These are phyloP conservation scores for Coenonympha glycerion DNA, from an alignment of 2,888 invertebrate genomes.

Conservation along the genomic window DNA sequence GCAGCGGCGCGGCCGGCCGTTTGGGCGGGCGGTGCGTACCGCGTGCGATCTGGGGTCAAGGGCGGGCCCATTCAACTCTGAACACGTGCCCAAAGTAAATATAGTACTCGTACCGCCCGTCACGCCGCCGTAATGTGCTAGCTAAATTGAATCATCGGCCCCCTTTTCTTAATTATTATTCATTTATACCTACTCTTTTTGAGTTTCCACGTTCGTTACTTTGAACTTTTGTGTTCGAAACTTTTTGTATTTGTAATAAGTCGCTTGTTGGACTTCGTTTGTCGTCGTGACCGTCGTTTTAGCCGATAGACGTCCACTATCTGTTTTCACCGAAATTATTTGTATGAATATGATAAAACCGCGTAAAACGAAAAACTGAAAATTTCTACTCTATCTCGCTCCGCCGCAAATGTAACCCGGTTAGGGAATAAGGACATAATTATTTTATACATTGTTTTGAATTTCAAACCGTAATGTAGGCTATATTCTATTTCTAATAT, in stretches of 20 bases:
- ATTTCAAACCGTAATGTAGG: too few relatives aligned
- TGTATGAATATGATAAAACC: background rate
- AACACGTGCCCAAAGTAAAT: conserved; percentile 74
- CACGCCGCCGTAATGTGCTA: conserved; percentile 48
- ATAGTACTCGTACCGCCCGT: conserved; percentile 58
- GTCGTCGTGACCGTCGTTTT: too few relatives aligned
- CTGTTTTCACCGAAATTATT: too few relatives aligned
- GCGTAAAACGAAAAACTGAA: too few relatives aligned
- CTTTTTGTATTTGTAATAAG: too few relatives aligned
- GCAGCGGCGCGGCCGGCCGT: conserved; percentile 64
- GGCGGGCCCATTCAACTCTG: conserved; percentile 69
- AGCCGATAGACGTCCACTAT: too few relatives aligned
- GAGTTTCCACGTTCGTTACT: background rate
- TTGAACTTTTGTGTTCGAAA: background rate
- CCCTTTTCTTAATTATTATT: background rate
- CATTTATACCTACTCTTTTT: background rate
- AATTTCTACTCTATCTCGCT: too few relatives aligned
- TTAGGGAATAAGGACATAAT: too few relatives aligned
- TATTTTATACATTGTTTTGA: too few relatives aligned
- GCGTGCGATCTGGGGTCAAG: conserved; percentile 69
- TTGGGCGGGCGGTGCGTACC: conserved; percentile 59
- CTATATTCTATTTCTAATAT: too few relatives aligned
- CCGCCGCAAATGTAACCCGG: too few relatives aligned
- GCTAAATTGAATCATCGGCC: conserved; percentile 1
- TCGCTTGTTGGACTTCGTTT: too few relatives aligned